phyloP scores from a whole-genome alignment of 2,113 vertebrate genomes.

The Mus pahari region DNA sequence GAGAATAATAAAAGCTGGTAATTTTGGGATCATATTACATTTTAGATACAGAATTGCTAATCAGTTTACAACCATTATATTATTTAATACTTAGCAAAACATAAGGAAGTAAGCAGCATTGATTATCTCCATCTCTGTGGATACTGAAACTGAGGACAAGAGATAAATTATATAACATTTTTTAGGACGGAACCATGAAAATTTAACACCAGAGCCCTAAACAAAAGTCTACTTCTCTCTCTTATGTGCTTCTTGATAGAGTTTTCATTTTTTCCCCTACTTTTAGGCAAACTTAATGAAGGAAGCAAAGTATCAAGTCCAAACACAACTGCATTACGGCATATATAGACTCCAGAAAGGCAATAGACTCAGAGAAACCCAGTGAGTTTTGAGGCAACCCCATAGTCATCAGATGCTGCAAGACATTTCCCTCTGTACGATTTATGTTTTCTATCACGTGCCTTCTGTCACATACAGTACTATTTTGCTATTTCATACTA shows the following conservation, averaged over 20 bases:
- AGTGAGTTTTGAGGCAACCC: background rate
- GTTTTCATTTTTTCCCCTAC: background rate
- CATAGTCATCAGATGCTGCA: background rate
- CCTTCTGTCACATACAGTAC: background rate
- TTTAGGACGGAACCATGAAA: background rate
- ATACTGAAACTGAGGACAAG: background rate
- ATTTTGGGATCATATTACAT: background rate
- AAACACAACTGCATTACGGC: background rate
- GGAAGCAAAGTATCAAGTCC: background rate
- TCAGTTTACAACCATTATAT: conserved; percentile 30
- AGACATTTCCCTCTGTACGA: background rate
- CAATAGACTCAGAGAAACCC: background rate
- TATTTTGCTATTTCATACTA: conserved; percentile 44
- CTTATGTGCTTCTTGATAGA: background rate
- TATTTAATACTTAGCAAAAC: conserved; percentile 46
- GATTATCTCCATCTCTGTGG: conserved; percentile 32
- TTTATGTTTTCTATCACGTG: background rate
- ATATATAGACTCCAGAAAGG: background rate
- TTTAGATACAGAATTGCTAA: background rate
- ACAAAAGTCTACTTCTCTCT: background rate
- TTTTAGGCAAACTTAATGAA: background rate
- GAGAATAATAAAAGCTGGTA: conserved; percentile 27
- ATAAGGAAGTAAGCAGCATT: background rate
- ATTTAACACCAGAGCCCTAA: background rate
- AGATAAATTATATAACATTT: background rate